Evolutionary conservation across 1,140 invertebrate genomes (phyloP), one percentile per base, ranked within the genome.

Genomic region (Brachionus manjavacas): DNA sequence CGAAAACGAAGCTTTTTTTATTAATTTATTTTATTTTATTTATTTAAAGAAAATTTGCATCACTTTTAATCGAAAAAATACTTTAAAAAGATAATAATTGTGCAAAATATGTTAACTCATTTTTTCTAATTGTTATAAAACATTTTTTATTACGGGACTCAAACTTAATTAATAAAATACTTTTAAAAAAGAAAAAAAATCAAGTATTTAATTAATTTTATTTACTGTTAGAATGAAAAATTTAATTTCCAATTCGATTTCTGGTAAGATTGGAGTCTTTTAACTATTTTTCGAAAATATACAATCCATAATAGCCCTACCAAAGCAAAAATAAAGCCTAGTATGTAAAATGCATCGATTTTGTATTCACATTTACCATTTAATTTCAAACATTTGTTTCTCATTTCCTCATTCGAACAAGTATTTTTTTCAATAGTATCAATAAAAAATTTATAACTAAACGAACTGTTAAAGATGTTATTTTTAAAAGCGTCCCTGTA

Each of bases 221-320:
- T 72, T n/a, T 11, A 41, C 8, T 46, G 7, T 76, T 76, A 76
- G 25, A 76, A 49, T 20, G 16, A 49, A 76, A 49, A 76, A 12
- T 28, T 76, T 25, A 76, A 23, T 31, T 76, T 76, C 72, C 72
- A 76, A 49, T 31, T 76, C 23, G 72, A 25, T 28, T 49, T 46
- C 11, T 43, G 72, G 46, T 52, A 76, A 31, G 72, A 52, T 23
- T 76, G 72, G 25, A 76, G 41, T 25, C 31, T 46, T 9, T 25
- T 76, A 0, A 49, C n/a, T 12, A 76, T 20, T 76, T 46, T 46
- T 2, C 43, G 39, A 46, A 76, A 76, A 76, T 25, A 49, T 28
- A 49, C 2, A 11, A 35, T 76, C 72, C 72, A 76, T 1, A 76
- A 23, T 4, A 76, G 16, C 14, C 72, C 72, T 23, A 76, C 25